Percentiles rank a stretch among this genome's conserved stretches.
phyloP scores from a whole-genome alignment of 2,113 vertebrate genomes.

The Myotis yumanensis region DNA sequence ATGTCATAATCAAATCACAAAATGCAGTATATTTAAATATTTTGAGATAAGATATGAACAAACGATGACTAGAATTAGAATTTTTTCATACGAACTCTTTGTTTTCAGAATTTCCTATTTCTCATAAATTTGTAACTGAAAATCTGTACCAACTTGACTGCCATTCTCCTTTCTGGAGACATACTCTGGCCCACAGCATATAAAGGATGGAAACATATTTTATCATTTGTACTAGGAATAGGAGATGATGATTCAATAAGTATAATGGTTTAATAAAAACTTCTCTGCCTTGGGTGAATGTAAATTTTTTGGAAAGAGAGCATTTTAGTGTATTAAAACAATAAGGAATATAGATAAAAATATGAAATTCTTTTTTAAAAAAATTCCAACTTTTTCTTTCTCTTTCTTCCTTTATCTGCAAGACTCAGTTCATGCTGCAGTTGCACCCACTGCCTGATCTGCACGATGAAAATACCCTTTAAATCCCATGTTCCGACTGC shows the following conservation, averaged over 20 bases:
- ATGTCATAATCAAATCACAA: neutral
- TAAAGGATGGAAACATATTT: neutral
- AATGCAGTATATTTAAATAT: neutral
- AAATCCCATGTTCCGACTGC: neutral
- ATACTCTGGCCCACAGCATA: neutral
- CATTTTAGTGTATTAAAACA: neutral
- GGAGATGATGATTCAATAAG: neutral
- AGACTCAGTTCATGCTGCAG: neutral
- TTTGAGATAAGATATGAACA: neutral
- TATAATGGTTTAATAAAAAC: neutral
- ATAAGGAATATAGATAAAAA: neutral
- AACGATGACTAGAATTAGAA: neutral
- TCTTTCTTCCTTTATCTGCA: neutral
- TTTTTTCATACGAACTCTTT: neutral
- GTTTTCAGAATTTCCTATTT: slow-evolving; percentile 1
- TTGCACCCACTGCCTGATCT: neutral
- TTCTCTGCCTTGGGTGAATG: neutral
- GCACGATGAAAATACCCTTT: neutral
- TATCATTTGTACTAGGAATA: neutral
- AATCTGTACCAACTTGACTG: neutral
- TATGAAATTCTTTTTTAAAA: neutral
- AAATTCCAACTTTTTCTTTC: neutral
- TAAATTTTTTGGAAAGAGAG: neutral
- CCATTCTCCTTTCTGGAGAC: neutral
- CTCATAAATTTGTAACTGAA: neutral